Evolutionary conservation across 2,113 vertebrate species (phyloP).

Genomic region (Puntigrus tetrazona): DNA sequence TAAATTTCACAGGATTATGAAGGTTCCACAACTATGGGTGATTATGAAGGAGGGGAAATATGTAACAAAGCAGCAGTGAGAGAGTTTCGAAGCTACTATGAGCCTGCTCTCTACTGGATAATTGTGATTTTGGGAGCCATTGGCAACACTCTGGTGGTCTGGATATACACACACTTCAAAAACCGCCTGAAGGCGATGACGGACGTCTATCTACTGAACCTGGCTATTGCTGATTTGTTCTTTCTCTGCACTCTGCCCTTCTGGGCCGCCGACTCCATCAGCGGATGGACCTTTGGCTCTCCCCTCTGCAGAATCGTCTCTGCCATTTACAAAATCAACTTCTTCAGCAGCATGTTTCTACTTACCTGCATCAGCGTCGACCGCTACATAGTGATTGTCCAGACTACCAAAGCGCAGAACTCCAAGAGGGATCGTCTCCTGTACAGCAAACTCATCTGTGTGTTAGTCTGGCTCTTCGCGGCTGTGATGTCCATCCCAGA

Average conservation of each 20-base stretch:
- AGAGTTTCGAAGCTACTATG: slow-evolving; percentile 71
- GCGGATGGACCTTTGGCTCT: slow-evolving; percentile 78
- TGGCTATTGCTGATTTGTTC: slow-evolving; percentile 85
- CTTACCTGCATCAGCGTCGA: slow-evolving; percentile 88
- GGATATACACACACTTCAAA: slow-evolving; percentile 79
- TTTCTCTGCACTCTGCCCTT: slow-evolving; percentile 86
- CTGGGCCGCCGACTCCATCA: slow-evolving; percentile 78
- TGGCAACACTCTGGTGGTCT: slow-evolving; percentile 82
- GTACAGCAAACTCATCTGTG: slow-evolving; percentile 75
- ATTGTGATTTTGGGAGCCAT: slow-evolving; percentile 75
- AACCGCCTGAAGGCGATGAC: slow-evolving; percentile 82
- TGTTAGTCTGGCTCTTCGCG: slow-evolving; percentile 76
- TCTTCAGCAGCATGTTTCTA: slow-evolving; percentile 85
- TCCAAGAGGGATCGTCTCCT: slow-evolving; percentile 70
- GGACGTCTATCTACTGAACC: slow-evolving; percentile 82
- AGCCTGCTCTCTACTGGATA: slow-evolving; percentile 80
- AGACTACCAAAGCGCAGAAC: slow-evolving; percentile 72
- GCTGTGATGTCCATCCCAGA: slow-evolving; percentile 79
- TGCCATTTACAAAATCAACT: slow-evolving; percentile 85
- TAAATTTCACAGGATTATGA: slow-evolving; percentile 38
- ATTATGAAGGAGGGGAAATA: slow-evolving; percentile 31
- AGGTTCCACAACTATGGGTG: neutral
- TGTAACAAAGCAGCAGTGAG: slow-evolving; percentile 73
- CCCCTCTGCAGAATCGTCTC: slow-evolving; percentile 79
- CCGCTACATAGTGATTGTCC: slow-evolving; percentile 83